These are phyloP conservation scores for Camponotus vicinus DNA, from an alignment of 1,140 invertebrate species.

Conservation along the genomic window DNA sequence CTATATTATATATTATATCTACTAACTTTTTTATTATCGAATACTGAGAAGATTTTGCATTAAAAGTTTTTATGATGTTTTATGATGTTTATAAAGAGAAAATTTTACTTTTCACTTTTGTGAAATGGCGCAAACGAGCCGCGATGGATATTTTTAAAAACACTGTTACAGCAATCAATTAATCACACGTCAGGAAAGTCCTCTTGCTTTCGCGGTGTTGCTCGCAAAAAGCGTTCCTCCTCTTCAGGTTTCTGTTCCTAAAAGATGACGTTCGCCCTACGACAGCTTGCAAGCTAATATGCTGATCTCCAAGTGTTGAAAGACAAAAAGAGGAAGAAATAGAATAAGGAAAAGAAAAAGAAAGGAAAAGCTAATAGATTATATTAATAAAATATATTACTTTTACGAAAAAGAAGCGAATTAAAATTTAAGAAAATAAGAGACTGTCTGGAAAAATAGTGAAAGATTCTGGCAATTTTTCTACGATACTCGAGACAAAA, in stretches of 20 bases:
- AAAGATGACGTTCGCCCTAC: conserved; percentile 45
- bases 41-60: background rate
- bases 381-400: conserved; percentile 14
- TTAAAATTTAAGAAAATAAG: background rate
- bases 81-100: background rate
- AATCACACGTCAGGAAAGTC: conserved; percentile 5
- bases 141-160: conserved; percentile 16
- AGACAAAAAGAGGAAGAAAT: conserved; percentile 40
- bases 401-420: conserved; percentile 20
- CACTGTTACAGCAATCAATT: conserved; percentile 27
- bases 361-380: conserved; percentile 24
- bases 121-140: conserved; percentile 44
- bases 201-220: conserved; percentile 23
- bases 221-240: conserved; percentile 49
- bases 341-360: background rate
- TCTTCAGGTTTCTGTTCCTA: conserved; percentile 43
- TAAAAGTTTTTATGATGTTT: background rate
- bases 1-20: background rate
- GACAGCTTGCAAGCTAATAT: conserved; percentile 37
- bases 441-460: background rate
- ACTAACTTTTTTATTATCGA: background rate
- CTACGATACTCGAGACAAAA: background rate
- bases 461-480: background rate
- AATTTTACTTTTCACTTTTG: background rate
- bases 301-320: conserved; percentile 27